Evolutionary conservation across 2,113 vertebrate genomes (phyloP), one percentile per base, ranked within the genome.

Genomic region (Nothobranchius furzeri): DNA sequence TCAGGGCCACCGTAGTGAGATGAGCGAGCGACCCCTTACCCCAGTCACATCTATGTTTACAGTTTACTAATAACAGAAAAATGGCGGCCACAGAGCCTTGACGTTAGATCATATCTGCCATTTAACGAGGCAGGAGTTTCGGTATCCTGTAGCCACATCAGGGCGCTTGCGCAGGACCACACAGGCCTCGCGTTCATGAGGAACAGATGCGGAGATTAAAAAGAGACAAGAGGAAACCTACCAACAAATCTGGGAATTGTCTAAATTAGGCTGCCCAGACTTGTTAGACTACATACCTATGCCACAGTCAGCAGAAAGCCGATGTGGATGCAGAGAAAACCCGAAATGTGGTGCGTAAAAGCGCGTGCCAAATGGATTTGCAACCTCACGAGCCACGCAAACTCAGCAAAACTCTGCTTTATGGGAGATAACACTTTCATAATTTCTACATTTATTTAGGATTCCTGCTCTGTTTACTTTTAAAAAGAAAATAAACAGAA

Each of bases 71-170:
- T n/a, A 68, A 72, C n/a, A 70, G 36, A 52, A 40, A 78, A 68
- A 72, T n/a, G 49, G 46, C 55, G 50, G 47, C 68, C 9, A 58
- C 62, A 12, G 53, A 68, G 69, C 35, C 70, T 47, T 65, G 70
- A 62, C 55, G 51, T 75, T 70, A 74, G 50, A 66, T 69, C 46
- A 58, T 58, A 37, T 60, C 76, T 24, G 65, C 50, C 49, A 43
- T 86, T 79, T 85, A 87, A 89, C 75, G 71, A 77, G 68, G 72
- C 45, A 60, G 55, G 37, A 66, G 51, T 9, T 50, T 52, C 74
- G 70, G 20, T 48, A 69, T 82, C 75, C 58, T 65, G 76, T 73
- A 74, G 76, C 80, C 78, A 79, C 77, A 88, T 65, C 79, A 71
- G 64, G 73, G 30, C 30, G 30, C 30, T 3, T 4, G 30, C 30